Evolutionary conservation across 2,113 vertebrate species (phyloP).

Genomic region (Orycteropus afer): DNA sequence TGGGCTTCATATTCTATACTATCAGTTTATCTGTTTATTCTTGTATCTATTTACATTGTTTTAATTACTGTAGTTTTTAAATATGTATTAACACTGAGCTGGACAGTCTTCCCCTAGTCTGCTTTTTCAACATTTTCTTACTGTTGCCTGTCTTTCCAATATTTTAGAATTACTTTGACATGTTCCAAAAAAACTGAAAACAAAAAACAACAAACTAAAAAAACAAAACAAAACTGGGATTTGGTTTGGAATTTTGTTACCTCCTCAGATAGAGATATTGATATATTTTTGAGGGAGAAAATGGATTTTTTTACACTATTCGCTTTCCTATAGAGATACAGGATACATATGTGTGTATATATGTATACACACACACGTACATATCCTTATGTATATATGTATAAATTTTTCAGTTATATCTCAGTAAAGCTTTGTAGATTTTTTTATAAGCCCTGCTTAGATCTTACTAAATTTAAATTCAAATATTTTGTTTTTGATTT

Average conservation of each 20-base stretch:
- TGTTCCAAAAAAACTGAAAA: not conserved
- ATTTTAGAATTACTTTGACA: not conserved
- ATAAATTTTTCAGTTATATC: not conserved
- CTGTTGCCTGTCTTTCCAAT: slow-evolving; percentile 2
- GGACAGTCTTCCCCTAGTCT: not conserved
- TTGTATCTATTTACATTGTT: too few relatives aligned
- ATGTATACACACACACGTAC: too few relatives aligned
- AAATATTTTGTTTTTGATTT: not conserved
- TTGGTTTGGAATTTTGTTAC: not conserved
- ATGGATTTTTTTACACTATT: not conserved
- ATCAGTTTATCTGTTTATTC: not conserved
- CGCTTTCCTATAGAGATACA: not conserved
- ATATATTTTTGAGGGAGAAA: not conserved
- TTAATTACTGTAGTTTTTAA: too few relatives aligned
- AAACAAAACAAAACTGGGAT: not conserved
- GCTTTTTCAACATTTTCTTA: not conserved
- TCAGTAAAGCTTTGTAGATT: slow-evolving; percentile 9
- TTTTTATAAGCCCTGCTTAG: not conserved
- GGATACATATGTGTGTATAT: not conserved
- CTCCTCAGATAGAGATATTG: not conserved
- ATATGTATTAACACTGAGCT: not conserved
- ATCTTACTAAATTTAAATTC: not conserved
- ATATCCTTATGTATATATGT: too few relatives aligned
- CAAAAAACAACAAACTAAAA: too few relatives aligned
- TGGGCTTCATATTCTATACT: not conserved